Evolutionary conservation across 2,888 invertebrate species (phyloP).

Genomic region (Ptilodon capucinus): DNA sequence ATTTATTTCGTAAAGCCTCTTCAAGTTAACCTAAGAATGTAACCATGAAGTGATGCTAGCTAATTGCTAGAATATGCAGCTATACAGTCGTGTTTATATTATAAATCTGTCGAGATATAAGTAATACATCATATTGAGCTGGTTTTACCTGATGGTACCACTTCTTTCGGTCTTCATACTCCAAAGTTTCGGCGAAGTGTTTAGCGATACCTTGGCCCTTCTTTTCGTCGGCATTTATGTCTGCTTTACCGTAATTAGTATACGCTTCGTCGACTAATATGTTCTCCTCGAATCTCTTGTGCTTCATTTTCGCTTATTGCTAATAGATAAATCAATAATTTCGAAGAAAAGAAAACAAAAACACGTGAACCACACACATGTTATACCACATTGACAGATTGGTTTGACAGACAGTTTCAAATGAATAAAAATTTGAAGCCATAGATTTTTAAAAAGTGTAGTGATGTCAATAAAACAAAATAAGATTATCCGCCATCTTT

Average conservation of each 20-base stretch:
- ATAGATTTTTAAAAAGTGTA: no score
- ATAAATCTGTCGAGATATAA: no score
- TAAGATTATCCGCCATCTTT: no score
- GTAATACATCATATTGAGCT: background rate
- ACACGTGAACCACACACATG: conserved; percentile 44
- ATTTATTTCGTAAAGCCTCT: no score
- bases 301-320: conserved; percentile 65
- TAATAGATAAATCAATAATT: conserved; percentile 6
- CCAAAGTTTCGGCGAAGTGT: conserved; percentile 74
- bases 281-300: conserved; percentile 78
- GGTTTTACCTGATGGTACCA: conserved; percentile 85
- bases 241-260: conserved; percentile 66
- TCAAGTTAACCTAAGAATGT: no score
- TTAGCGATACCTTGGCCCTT: conserved; percentile 73
- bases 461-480: no score
- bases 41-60: no score
- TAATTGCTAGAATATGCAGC: no score
- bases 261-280: conserved; percentile 76
- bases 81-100: no score
- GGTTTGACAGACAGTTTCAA: conserved; percentile 21
- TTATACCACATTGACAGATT: conserved; percentile 13
- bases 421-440: no score
- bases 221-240: conserved; percentile 73
- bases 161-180: conserved; percentile 81
- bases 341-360: conserved; percentile 21